Conservation (phyloP, 1,140 invertebrate genomes). For the Anoplolepis gracilipes region DNA sequence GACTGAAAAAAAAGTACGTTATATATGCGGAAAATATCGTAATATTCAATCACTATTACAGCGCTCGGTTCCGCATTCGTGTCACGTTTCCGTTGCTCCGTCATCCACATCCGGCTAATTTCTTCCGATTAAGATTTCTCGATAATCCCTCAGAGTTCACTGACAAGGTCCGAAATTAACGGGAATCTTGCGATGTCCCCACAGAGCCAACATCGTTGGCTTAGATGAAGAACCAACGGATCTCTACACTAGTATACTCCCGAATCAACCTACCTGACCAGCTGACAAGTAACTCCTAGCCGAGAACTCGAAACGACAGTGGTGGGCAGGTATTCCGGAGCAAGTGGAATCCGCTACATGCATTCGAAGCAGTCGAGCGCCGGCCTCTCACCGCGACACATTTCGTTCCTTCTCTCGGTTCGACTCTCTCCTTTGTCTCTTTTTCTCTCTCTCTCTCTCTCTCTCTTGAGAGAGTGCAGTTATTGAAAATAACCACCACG, state of each 20-base stretch:
- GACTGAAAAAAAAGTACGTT: not conserved
- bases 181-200: not conserved
- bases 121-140: not conserved
- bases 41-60: conserved; percentile 18
- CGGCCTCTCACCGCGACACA: conserved; percentile 81
- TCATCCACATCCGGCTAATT: not conserved
- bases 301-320: conserved; percentile 41
- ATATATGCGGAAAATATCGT: not conserved
- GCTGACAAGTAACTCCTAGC: not conserved
- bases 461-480: not conserved
- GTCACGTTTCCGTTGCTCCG: not conserved
- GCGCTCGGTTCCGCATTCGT: conserved; percentile 6
- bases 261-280: not conserved
- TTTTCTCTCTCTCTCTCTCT: not conserved
- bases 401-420: conserved; percentile 44
- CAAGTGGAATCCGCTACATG: conserved; percentile 77
- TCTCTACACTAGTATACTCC: not conserved
- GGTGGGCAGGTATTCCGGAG: conserved; percentile 79
- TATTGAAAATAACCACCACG: not conserved
- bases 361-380: conserved; percentile 79
- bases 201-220: not conserved
- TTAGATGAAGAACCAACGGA: not conserved
- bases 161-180: not conserved
- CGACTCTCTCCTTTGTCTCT: not conserved
- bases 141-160: too few relatives aligned